Percentiles rank a stretch among this genome's conserved stretches.
Conservation (phyloP, 2,888 invertebrate genomes). For the Lithodes maja region DNA sequence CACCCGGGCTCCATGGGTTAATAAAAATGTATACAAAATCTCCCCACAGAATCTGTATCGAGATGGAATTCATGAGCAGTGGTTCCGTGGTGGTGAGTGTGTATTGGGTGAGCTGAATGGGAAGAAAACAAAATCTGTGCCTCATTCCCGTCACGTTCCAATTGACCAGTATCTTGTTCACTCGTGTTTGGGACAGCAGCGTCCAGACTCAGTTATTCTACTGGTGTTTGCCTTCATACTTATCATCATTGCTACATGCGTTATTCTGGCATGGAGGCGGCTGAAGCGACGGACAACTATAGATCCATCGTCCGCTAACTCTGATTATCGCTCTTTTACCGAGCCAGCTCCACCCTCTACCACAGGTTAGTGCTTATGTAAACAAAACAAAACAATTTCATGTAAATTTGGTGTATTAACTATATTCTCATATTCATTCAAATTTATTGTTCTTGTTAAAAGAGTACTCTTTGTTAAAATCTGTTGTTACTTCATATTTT, state of each 20-base stretch:
- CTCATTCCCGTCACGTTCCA: neutral
- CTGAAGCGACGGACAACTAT: constrained; percentile 39
- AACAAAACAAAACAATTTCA: neutral
- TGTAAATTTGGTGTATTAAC: too few species aligned
- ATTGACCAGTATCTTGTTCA: constrained; percentile 42
- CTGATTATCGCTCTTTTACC: constrained; percentile 49
- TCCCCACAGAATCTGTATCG: constrained; percentile 27
- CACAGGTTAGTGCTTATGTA: constrained; percentile 20
- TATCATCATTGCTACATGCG: constrained; percentile 48
- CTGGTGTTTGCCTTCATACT: constrained; percentile 67
- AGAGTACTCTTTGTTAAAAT: too few species aligned
- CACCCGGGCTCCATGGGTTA: too few species aligned
- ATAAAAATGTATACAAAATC: too few species aligned
- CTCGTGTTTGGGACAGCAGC: neutral
- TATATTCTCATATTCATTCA: too few species aligned
- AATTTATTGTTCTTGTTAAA: too few species aligned
- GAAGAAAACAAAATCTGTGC: neutral
- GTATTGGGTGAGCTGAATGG: neutral
- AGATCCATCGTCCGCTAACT: constrained; percentile 20
- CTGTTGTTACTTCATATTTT: too few species aligned
- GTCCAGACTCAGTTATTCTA: constrained; percentile 77
- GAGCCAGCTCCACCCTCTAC: constrained; percentile 42
- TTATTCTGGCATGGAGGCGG: constrained; percentile 58
- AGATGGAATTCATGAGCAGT: constrained; percentile 44
- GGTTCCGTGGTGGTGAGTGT: constrained; percentile 46